phyloP scores from a whole-genome alignment of 2,888 invertebrate species.

The Agapostemon virescens region DNA sequence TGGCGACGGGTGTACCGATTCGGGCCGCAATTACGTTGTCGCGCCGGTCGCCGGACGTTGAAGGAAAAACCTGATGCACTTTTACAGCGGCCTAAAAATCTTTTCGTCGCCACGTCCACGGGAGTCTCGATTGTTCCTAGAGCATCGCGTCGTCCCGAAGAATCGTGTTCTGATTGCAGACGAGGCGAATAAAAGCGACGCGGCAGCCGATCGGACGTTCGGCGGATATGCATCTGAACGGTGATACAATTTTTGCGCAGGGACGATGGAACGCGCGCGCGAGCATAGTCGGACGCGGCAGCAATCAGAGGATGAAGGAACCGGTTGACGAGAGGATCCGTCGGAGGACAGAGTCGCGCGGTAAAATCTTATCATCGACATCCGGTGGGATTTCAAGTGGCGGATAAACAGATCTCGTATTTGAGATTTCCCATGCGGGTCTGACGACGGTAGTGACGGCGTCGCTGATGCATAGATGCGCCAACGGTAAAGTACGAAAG shows the following conservation, averaged over 20 bases:
- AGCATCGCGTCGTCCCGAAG: background rate
- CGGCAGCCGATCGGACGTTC: background rate
- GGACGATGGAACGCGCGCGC: background rate
- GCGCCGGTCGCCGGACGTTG: too few species aligned
- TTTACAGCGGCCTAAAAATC: too few species aligned
- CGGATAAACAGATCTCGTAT: conserved; percentile 72
- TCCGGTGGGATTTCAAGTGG: conserved; percentile 69
- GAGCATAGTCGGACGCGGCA: background rate
- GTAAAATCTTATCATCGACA: conserved; percentile 72
- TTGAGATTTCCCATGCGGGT: conserved; percentile 74
- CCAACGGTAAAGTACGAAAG: background rate
- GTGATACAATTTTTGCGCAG: background rate
- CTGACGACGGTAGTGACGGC: conserved; percentile 59
- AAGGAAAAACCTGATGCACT: too few species aligned
- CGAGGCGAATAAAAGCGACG: background rate
- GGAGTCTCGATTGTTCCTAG: background rate
- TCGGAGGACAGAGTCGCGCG: conserved; percentile 37
- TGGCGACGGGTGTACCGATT: too few species aligned
- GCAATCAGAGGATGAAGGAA: conserved; percentile 14
- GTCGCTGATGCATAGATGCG: conserved; percentile 26
- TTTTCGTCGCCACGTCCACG: too few species aligned
- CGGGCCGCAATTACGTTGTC: too few species aligned
- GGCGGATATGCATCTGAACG: background rate
- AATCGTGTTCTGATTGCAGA: background rate
- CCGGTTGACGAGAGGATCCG: conserved; percentile 31